These are phyloP conservation scores for Lasioglossum oenotherae DNA, from an alignment of 2,888 invertebrate species.

Conservation along the genomic window DNA sequence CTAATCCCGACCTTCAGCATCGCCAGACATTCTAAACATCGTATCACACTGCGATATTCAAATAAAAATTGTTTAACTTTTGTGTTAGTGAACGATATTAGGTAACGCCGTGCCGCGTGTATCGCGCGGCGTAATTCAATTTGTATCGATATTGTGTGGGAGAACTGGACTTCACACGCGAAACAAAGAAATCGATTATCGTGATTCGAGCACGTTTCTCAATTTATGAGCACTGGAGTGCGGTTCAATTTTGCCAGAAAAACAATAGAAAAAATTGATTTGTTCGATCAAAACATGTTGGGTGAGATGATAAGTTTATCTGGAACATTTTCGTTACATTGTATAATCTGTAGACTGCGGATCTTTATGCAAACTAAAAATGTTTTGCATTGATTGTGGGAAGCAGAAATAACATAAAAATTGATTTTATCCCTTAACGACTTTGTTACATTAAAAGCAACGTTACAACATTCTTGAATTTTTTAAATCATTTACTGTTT, in stretches of 20 bases:
- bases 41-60: neutral
- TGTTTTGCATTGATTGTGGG: too few relatives aligned
- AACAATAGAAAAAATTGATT: neutral
- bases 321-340: too few relatives aligned
- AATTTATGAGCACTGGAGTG: neutral
- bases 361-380: too few relatives aligned
- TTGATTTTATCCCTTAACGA: too few relatives aligned
- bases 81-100: neutral
- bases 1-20: constrained; percentile 3
- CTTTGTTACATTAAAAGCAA: too few relatives aligned
- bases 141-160: neutral
- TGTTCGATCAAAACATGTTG: too few relatives aligned
- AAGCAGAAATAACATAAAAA: too few relatives aligned
- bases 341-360: too few relatives aligned
- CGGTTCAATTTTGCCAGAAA: neutral
- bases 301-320: too few relatives aligned
- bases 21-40: constrained; percentile 12
- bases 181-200: neutral
- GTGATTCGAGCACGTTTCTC: neutral
- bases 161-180: neutral
- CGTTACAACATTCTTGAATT: too few relatives aligned
- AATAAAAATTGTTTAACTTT: constrained; percentile 10
- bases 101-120: neutral
- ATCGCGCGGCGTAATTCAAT: neutral
- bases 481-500: too few relatives aligned